Percentiles rank a stretch among this genome's conserved stretches.
Evolutionary conservation across 2,797 vertebrate genomes (phyloP).

Genomic region (Lagodon rhomboides): DNA sequence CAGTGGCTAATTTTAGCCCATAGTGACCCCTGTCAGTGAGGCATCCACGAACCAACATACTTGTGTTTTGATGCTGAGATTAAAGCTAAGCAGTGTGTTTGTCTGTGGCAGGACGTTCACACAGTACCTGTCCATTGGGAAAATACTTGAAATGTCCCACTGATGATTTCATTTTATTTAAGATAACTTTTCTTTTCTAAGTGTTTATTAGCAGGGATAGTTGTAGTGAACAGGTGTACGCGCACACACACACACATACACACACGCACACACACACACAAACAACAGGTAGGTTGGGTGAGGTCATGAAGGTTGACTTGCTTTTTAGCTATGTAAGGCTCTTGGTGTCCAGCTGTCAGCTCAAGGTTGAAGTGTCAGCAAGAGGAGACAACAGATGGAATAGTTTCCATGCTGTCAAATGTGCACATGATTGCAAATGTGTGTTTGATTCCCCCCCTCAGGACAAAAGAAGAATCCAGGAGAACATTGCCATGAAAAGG

Average conservation of each 20-base stretch:
- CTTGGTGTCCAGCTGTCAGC: conserved; percentile 46
- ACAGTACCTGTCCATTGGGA: not conserved
- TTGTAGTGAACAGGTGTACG: conserved; percentile 33
- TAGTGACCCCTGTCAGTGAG: conserved; percentile 17
- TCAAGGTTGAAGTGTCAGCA: conserved; percentile 50
- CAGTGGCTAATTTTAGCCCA: conserved; percentile 49
- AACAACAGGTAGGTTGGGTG: conserved; percentile 28
- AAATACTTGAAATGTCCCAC: not conserved
- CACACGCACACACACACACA: conserved; percentile 27
- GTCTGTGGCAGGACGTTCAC: not conserved
- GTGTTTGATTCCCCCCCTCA: conserved; percentile 73
- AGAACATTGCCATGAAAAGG: conserved; percentile 93
- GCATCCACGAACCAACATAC: conserved; percentile 18
- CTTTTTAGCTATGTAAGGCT: conserved; percentile 48
- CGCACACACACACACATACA: conserved; percentile 23
- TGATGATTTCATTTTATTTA: not conserved
- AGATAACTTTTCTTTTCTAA: not conserved
- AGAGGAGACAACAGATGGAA: conserved; percentile 55
- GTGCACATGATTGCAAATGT: conserved; percentile 21
- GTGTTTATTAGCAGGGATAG: not conserved
- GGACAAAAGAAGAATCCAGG: conserved; percentile 96
- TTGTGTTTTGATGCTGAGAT: conserved; percentile 15
- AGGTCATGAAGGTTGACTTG: conserved; percentile 5
- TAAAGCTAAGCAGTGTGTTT: conserved; percentile 13
- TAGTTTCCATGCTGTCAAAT: conserved; percentile 55